Percentiles rank a stretch among this genome's conserved stretches.
phyloP scores from a whole-genome alignment of 2,113 vertebrate genomes.

The Bagarius yarrelli region DNA sequence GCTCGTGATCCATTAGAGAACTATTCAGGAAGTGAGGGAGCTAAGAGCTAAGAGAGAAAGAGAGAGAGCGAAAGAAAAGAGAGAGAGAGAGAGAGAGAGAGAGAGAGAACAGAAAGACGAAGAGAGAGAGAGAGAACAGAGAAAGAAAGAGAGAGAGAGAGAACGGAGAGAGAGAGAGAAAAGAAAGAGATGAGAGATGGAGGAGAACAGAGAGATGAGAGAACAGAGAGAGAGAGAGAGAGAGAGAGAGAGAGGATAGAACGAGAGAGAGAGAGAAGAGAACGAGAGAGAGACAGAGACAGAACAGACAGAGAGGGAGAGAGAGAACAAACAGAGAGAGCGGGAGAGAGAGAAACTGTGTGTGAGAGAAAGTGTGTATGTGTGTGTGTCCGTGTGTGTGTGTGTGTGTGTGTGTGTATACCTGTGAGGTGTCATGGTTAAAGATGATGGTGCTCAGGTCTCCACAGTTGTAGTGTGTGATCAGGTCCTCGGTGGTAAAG shows the following conservation, averaged over 20 bases:
- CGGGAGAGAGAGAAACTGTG: constrained; percentile 14
- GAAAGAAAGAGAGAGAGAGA: no score
- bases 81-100: no score
- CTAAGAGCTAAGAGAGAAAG: constrained; percentile 66
- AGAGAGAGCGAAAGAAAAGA: constrained; percentile 6
- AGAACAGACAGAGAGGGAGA: no score
- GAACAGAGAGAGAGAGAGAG: constrained; percentile 71
- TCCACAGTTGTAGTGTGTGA: constrained; percentile 88
- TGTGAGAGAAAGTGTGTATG: background rate
- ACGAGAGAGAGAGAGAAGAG: no score
- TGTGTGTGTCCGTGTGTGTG: constrained; percentile 18
- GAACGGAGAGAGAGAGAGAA: no score
- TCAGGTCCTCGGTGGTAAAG: constrained; percentile 85
- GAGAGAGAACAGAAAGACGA: no score
- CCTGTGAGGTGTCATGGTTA: constrained; percentile 86
- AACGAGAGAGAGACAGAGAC: constrained; percentile 23
- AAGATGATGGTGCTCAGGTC: constrained; percentile 85
- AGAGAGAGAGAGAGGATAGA: no score
- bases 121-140: no score
- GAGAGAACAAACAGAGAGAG: constrained; percentile 62
- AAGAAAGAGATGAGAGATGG: no score
- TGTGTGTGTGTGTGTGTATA: constrained; percentile 51
- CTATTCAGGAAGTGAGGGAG: constrained; percentile 96
- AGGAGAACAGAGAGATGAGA: no score
- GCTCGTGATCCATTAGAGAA: constrained; percentile 87